Evolutionary conservation across 2,797 vertebrate species (phyloP), one percentile per base, ranked within the genome.

Genomic region (Centroberyx gerrardi): DNA sequence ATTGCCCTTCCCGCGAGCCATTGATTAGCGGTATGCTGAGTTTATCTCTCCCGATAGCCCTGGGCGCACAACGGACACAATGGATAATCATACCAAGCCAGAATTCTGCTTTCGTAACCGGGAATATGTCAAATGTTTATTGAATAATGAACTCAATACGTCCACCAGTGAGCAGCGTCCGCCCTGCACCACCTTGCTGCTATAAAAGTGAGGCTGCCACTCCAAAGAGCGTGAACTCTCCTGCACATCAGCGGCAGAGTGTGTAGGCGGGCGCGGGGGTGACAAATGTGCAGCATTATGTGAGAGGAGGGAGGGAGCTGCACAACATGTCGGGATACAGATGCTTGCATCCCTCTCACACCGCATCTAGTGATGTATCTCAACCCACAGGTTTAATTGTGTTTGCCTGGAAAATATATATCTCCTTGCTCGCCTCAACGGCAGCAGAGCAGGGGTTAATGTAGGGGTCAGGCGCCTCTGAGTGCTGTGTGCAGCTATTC

Each of bases 351-450:
- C 86, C 86, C 87, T 59, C 87, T 91, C 90, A 75, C 68, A 78
- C 64, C 18, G 72, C 85, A 81, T 84, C 76, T 53, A 66, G 75
- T 85, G 81, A 90, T 89, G 87, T 62, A 48, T 82, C 87, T 84
- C 92, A 90, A 33, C 91, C 91, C 92, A 94, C 91, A 76, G 87
- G 70, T 91, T 92, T 94, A 91, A 93, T 93, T 91, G 86, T 81
- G 85, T 91, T 92, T 92, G 85, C 84, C 77, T 80, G 78, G 84
- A 72, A 90, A 84, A 85, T 82, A 80, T 77, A 74, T 65, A 52
- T 85, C 69, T 80, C 67, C 28, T 31, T 54, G 72, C 76, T 68
- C 3, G 54, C 44, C 72, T 67, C 76, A 49, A 72, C 76, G 74
- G 62, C 51, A 10, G 86, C 76, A 66, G 86, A 82, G 72, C 87